Conservation (phyloP, 1,140 invertebrate genomes). For the Berghia stephanieae region DNA sequence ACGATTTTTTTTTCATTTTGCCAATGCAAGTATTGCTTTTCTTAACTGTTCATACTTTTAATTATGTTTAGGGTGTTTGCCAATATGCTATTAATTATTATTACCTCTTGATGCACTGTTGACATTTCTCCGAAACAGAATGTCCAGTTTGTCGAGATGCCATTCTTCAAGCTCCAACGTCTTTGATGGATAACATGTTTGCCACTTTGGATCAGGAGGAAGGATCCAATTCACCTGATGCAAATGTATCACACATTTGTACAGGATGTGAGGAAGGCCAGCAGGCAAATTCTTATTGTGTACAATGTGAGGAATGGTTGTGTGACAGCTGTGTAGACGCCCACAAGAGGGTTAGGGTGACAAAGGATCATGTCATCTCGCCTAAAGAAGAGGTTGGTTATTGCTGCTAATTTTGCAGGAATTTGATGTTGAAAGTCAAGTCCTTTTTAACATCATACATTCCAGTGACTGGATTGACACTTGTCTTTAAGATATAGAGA, state of each 20-base stretch:
- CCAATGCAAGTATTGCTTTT: neutral
- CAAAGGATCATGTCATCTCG: conserved; percentile 91
- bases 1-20: neutral
- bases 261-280: conserved; percentile 86
- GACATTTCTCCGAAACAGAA: conserved; percentile 44
- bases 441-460: too few relatives aligned
- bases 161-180: conserved; percentile 68
- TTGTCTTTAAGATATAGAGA: too few relatives aligned
- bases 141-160: conserved; percentile 75
- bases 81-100: conserved; percentile 6
- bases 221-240: conserved; percentile 45
- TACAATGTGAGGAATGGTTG: conserved; percentile 88
- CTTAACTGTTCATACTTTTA: conserved; percentile 14
- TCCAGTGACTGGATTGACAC: too few relatives aligned
- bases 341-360: conserved; percentile 83
- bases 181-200: conserved; percentile 82
- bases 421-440: too few relatives aligned
- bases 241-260: conserved; percentile 71
- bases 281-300: conserved; percentile 84
- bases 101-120: neutral
- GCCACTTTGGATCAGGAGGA: conserved; percentile 71
- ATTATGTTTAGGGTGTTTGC: conserved; percentile 1
- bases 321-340: conserved; percentile 84
- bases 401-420: too few relatives aligned
- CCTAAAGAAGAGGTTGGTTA: conserved; percentile 75